phyloP scores from a whole-genome alignment of 2,888 invertebrate species.

The Odontocerum albicorne region DNA sequence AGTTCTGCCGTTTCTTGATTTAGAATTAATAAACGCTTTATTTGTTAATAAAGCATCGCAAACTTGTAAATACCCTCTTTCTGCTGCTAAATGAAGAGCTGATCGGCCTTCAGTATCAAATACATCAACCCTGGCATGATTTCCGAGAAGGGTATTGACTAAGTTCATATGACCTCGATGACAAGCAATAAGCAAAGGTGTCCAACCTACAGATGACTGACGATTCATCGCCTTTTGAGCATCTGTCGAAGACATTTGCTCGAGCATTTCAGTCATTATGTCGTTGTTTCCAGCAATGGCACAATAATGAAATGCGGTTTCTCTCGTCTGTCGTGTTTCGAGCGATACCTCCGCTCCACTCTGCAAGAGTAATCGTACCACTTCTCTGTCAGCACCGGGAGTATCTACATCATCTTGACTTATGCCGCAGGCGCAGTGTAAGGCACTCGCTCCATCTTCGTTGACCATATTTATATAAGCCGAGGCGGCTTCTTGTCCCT shows the following conservation, averaged over 20 bases:
- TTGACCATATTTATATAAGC: slow-evolving; percentile 85
- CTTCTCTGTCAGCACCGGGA: slow-evolving; percentile 78
- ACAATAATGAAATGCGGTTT: slow-evolving; percentile 95
- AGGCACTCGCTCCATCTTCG: slow-evolving; percentile 89
- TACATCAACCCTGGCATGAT: slow-evolving; percentile 97
- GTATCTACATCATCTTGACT: slow-evolving; percentile 75
- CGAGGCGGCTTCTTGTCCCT: slow-evolving; percentile 77
- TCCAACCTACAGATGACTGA: slow-evolving; percentile 95
- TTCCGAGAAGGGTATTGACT: slow-evolving; percentile 83
- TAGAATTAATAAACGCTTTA: slow-evolving; percentile 98
- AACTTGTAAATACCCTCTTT: slow-evolving; percentile 88
- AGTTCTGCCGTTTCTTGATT: slow-evolving; percentile 95
- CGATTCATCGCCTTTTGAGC: slow-evolving; percentile 93
- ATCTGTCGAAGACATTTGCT: slow-evolving; percentile 85
- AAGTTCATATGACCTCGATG: slow-evolving; percentile 94
- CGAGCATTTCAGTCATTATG: slow-evolving; percentile 90
- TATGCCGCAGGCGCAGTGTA: slow-evolving; percentile 94
- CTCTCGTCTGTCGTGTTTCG: slow-evolving; percentile 82
- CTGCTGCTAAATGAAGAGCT: slow-evolving; percentile 92
- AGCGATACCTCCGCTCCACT: slow-evolving; percentile 89
- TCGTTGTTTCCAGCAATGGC: slow-evolving; percentile 96
- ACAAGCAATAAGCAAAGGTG: slow-evolving; percentile 94
- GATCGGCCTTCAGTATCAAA: slow-evolving; percentile 96
- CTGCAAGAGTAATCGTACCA: slow-evolving; percentile 86
- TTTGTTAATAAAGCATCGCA: slow-evolving; percentile 88